phyloP scores from a whole-genome alignment of 2,113 vertebrate genomes.

The Scalopus aquaticus region DNA sequence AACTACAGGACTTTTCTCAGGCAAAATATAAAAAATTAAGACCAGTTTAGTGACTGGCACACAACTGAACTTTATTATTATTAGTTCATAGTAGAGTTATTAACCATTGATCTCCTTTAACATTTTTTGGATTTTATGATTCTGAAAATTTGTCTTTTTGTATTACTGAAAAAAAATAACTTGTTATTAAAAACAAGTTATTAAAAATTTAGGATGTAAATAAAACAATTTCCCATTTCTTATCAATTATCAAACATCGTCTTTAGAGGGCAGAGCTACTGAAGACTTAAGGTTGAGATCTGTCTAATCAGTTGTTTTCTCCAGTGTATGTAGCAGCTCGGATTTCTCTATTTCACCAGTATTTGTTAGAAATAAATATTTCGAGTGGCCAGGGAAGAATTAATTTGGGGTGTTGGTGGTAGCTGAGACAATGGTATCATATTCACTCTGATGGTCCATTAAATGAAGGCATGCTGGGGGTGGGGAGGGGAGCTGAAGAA shows the following conservation, averaged over 20 bases:
- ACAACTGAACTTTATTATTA: not conserved
- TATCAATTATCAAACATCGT: not conserved
- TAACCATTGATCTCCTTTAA: not conserved
- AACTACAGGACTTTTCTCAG: not conserved
- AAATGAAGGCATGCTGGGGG: not conserved
- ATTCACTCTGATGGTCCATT: not conserved
- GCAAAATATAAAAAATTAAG: slow-evolving; percentile 1
- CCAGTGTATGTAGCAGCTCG: not conserved
- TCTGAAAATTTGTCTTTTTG: not conserved
- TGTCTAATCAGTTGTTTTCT: not conserved
- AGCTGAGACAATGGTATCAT: not conserved
- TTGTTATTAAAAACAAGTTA: too few species aligned
- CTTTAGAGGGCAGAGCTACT: not conserved
- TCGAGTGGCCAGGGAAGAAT: not conserved
- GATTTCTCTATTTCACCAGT: not conserved
- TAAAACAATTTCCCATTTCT: not conserved
- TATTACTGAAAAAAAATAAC: not conserved
- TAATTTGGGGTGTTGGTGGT: not conserved
- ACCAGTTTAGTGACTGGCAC: not conserved
- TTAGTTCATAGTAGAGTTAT: not conserved
- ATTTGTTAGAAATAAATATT: slow-evolving; percentile 49
- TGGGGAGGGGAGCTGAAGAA: not conserved
- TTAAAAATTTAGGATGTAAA: not conserved
- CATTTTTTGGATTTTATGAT: not conserved
- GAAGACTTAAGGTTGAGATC: not conserved